Conservation (phyloP, 1,140 invertebrate species). For the Nasonia vitripennis region DNA sequence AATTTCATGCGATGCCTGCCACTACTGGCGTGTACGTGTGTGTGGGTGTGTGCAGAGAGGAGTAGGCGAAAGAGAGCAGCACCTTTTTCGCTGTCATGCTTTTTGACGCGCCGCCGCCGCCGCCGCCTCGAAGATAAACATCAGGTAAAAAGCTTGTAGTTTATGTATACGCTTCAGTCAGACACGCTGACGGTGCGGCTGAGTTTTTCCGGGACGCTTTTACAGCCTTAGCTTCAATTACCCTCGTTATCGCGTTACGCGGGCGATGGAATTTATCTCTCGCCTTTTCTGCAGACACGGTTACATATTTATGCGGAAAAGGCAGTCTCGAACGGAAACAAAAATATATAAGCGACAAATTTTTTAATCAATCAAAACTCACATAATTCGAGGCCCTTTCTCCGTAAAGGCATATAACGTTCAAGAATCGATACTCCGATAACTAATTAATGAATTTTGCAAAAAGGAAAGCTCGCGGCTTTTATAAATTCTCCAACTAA, state of each 20-base stretch:
- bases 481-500: not conserved
- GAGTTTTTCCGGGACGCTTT: not conserved
- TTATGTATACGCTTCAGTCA: not conserved
- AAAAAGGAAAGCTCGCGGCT: too few species aligned
- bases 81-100: not conserved
- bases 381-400: not conserved
- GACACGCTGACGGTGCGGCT: not conserved
- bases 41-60: not conserved
- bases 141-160: not conserved
- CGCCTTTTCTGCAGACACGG: not conserved
- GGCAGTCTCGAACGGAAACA: too few species aligned
- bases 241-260: not conserved
- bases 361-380: not conserved
- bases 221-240: constrained; percentile 2
- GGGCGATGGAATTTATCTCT: not conserved
- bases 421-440: not conserved
- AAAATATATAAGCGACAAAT: not conserved
- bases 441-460: not conserved
- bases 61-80: not conserved
- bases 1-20: constrained; percentile 31
- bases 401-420: not conserved
- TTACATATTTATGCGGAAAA: too few species aligned
- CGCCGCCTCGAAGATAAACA: not conserved
- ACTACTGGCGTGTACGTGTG: not conserved
- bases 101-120: not conserved